phyloP scores from a whole-genome alignment of 1,140 invertebrate species.

The Chrysomallon squamiferum region DNA sequence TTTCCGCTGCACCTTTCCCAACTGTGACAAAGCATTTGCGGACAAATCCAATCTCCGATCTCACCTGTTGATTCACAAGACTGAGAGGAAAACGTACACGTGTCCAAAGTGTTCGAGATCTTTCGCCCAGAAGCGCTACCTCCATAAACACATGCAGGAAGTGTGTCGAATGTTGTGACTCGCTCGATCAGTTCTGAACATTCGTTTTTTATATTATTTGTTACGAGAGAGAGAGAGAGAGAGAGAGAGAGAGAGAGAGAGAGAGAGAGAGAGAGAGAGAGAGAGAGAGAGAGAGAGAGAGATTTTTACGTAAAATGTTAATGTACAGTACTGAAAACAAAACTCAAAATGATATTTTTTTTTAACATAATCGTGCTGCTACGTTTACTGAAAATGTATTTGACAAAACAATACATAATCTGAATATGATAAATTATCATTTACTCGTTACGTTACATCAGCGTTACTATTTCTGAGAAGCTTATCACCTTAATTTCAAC shows the following conservation, averaged over 20 bases:
- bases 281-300: too few species aligned
- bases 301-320: too few species aligned
- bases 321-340: too few species aligned
- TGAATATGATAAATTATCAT: too few species aligned
- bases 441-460: too few species aligned
- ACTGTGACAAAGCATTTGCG: slow-evolving; percentile 78
- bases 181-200: too few species aligned
- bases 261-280: slow-evolving; percentile 13
- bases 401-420: too few species aligned
- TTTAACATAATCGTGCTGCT: too few species aligned
- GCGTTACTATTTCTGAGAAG: too few species aligned
- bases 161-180: slow-evolving; percentile 66
- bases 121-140: slow-evolving; percentile 76
- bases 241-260: slow-evolving; percentile 15
- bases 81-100: slow-evolving; percentile 88
- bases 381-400: too few species aligned
- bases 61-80: slow-evolving; percentile 98
- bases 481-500: too few species aligned
- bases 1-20: slow-evolving; percentile 95
- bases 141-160: slow-evolving; percentile 75
- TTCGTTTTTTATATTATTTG: neutral
- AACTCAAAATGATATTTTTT: too few species aligned
- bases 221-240: slow-evolving; percentile 5
- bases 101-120: slow-evolving; percentile 86
- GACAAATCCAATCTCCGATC: slow-evolving; percentile 93